These are phyloP conservation scores for Indicator maculatus DNA, from an alignment of 2,113 vertebrate species.

Conservation along the genomic window DNA sequence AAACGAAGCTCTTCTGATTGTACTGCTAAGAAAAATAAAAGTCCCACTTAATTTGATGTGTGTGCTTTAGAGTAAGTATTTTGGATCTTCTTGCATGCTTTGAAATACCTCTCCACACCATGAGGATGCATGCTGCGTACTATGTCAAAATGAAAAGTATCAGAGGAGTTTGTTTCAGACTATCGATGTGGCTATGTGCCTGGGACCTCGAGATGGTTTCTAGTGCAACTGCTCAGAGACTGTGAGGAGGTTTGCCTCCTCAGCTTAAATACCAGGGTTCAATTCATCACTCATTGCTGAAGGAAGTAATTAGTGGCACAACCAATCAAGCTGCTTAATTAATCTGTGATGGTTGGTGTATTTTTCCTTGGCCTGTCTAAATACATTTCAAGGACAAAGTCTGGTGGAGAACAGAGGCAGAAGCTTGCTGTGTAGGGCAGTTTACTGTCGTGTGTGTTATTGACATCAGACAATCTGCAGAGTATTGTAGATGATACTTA, in stretches of 20 bases:
- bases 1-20: neutral
- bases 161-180: neutral
- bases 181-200: rapidly evolving
- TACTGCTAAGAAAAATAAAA: slow-evolving; percentile 39
- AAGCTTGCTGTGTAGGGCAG: neutral
- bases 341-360: neutral
- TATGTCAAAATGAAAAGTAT: neutral
- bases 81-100: neutral
- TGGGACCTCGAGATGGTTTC: neutral
- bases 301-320: neutral
- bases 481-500: neutral
- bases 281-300: neutral
- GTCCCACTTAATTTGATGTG: neutral
- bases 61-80: slow-evolving; percentile 45
- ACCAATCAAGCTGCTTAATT: neutral
- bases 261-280: neutral
- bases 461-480: neutral
- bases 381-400: neutral
- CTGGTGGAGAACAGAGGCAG: neutral
- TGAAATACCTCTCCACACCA: rapidly evolving
- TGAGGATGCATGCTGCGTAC: neutral
- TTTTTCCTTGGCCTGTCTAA: neutral
- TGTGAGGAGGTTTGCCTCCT: neutral
- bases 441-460: neutral
- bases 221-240: rapidly evolving